A percentile compares a stretch with the other conserved stretches of the same genome.
These are phyloP conservation scores for Xenopus laevis DNA, from an alignment of 2,113 vertebrate genomes.

Conservation along the genomic window DNA sequence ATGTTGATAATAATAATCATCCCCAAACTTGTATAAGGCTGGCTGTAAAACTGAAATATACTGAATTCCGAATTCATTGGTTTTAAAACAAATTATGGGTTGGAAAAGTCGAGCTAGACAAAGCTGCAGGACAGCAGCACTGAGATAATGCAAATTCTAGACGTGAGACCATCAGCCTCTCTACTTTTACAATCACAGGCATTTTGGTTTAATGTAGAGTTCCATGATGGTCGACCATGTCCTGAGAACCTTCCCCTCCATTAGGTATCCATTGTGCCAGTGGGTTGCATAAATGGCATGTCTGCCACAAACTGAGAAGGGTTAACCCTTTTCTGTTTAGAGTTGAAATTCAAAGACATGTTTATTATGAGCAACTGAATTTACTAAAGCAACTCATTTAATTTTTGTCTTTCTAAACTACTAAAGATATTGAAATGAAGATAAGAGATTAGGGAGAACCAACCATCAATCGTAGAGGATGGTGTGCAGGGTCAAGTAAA, in stretches of 20 bases:
- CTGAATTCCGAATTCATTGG: conserved; percentile 50
- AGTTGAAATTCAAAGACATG: no score
- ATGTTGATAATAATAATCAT: conserved; percentile 63
- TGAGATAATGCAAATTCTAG: conserved; percentile 37
- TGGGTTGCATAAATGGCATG: neutral
- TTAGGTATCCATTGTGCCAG: neutral
- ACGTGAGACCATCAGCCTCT: conserved; percentile 6
- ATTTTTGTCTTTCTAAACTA: no score
- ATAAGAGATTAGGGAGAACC: no score
- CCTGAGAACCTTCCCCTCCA: neutral
- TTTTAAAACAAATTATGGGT: conserved; percentile 54
- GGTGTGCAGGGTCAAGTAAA: no score
- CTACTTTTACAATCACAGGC: conserved; percentile 2
- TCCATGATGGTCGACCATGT: neutral
- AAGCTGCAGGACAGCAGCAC: conserved; percentile 24
- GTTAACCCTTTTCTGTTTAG: neutral
- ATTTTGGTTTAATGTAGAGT: conserved; percentile 19
- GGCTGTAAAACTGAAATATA: conserved; percentile 60
- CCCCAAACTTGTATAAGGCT: conserved; percentile 64
- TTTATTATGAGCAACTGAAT: no score
- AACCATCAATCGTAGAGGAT: no score
- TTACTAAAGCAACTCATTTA: no score
- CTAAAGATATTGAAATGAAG: no score
- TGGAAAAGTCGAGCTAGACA: conserved; percentile 49
- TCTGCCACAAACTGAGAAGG: neutral